These are phyloP conservation scores for Acleris laterana DNA, from an alignment of 2,888 invertebrate species.

Conservation along the genomic window DNA sequence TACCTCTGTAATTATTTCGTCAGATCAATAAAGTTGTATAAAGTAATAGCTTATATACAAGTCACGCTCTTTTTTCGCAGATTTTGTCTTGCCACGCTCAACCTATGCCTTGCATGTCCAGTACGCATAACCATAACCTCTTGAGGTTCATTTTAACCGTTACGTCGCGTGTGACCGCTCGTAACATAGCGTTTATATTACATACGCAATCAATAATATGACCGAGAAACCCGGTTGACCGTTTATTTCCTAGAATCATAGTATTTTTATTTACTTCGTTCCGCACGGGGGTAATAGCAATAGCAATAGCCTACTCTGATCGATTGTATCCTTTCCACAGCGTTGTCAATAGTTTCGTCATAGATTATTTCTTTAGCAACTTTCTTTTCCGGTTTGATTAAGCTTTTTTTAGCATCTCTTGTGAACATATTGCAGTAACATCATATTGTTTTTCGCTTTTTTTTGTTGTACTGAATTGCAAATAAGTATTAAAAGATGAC, in stretches of 20 bases:
- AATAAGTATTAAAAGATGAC: neutral
- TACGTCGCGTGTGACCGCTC: slow-evolving; percentile 20
- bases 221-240: slow-evolving; percentile 28
- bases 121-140: slow-evolving; percentile 10
- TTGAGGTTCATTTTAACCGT: slow-evolving; percentile 20
- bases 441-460: too few relatives aligned
- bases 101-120: slow-evolving; percentile 3
- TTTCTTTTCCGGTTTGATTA: too few relatives aligned
- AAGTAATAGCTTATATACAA: neutral
- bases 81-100: neutral
- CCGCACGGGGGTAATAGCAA: too few relatives aligned
- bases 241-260: slow-evolving; percentile 10
- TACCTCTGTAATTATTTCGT: too few relatives aligned
- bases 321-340: too few relatives aligned
- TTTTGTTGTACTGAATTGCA: too few relatives aligned
- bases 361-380: too few relatives aligned
- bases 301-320: too few relatives aligned
- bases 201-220: slow-evolving; percentile 33
- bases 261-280: neutral
- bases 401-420: too few relatives aligned
- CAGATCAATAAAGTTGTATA: too few relatives aligned
- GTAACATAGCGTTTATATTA: slow-evolving; percentile 12
- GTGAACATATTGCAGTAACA: too few relatives aligned
- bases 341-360: too few relatives aligned
- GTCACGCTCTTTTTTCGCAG: neutral